Evolutionary conservation across 1,140 invertebrate species (phyloP), one percentile per base, ranked within the genome.

Genomic region (Drosophila navojoa): DNA sequence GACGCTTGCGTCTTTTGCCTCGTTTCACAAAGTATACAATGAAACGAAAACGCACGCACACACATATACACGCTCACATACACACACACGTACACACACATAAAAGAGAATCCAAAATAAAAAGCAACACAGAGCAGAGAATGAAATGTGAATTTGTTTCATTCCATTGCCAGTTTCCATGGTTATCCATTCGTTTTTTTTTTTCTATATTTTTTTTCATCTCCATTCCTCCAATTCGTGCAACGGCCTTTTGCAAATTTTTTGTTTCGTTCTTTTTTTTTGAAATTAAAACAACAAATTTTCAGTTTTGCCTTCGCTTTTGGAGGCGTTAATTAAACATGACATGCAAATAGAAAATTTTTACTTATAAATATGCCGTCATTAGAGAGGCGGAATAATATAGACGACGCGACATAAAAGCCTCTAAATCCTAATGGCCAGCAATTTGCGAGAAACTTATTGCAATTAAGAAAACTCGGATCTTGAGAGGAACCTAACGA

Each of bases 291-390:
- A 25, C n/a, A 32, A 53, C n/a, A 53, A 32, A 32, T 32, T 4
- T 53, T 59, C 15, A 35, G 29, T 60, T 62, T 68, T 58, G 59
- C 29, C 44, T 67, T 53, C 49, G 62, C 54, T 16, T 45, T 69
- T 69, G 81, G 62, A 72, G 81, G 82, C 82, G 82, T 86, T 86
- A 87, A 86, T 86, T 86, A 82, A 89, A 86, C 84, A 86, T 87
- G 82, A 86, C 76, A 86, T 89, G 84, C 82, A 86, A 82, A 86
- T 86, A 86, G 79, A 87, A 68, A 87, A 82, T 64, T 82, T 79
- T 76, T 86, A 76, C 81, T 87, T 87, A 82, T 77, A 71, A 72
- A 76, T 71, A 81, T 79, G 76, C 75, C 81, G 77, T 77, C 78
- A 62, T 73, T 61, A 49, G 47, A 70, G 50, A 70, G 42, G 19